Evolutionary conservation across 2,797 vertebrate genomes (phyloP).

Genomic region (Sus cebifrons): DNA sequence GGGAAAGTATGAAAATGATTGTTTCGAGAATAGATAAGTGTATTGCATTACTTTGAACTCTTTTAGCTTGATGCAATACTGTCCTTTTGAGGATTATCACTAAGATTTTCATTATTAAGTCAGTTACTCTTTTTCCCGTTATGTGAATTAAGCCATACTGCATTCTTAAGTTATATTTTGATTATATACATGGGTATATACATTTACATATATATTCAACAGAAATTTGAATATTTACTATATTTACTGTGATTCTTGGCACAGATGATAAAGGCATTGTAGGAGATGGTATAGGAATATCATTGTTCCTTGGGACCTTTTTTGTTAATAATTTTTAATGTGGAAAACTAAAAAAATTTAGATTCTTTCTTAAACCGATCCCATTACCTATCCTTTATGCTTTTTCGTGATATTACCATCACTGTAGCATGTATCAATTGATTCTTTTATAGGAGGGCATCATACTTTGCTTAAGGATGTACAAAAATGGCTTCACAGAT

Average conservation of each 20-base stretch:
- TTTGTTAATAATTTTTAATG: neutral
- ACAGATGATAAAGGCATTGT: neutral
- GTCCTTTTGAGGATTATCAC: neutral
- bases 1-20: neutral
- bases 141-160: neutral
- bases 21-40: neutral
- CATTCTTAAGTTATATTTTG: slow-evolving; percentile 57
- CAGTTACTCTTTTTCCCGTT: neutral
- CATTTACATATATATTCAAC: neutral
- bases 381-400: neutral
- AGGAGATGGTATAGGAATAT: neutral
- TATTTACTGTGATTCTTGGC: neutral
- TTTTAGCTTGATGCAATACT: neutral
- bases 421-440: neutral
- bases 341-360: neutral
- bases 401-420: neutral
- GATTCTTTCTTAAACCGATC: neutral
- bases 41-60: neutral
- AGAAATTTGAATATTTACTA: neutral
- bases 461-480: neutral
- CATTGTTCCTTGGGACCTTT: neutral
- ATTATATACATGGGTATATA: neutral
- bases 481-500: neutral
- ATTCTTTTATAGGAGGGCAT: neutral
- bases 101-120: slow-evolving; percentile 23